These are phyloP conservation scores for Denticeps clupeoides DNA, from an alignment of 2,797 vertebrate species.

Conservation along the genomic window DNA sequence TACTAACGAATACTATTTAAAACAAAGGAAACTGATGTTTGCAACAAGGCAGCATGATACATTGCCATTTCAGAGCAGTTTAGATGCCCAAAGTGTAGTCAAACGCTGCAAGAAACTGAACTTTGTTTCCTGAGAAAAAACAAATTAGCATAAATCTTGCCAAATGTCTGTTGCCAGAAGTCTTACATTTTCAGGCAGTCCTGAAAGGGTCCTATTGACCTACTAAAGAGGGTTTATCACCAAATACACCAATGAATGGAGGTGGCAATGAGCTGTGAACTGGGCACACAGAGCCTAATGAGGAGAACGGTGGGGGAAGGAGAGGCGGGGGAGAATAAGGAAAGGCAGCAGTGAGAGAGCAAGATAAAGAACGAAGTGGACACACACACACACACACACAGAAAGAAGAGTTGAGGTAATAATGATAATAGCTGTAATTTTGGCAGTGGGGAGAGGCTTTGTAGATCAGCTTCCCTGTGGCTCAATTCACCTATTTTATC, in stretches of 20 bases:
- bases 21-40: too few relatives aligned
- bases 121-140: constrained; percentile 25
- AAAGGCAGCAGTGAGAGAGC: neutral
- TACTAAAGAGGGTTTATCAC: constrained; percentile 38
- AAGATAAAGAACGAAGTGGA: neutral
- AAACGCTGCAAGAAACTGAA: constrained; percentile 24
- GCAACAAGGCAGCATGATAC: too few relatives aligned
- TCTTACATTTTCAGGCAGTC: constrained; percentile 23
- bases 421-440: too few relatives aligned
- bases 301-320: constrained; percentile 21
- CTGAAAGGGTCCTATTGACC: constrained; percentile 37
- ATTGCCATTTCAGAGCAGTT: too few relatives aligned
- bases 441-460: too few relatives aligned
- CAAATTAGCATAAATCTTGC: constrained; percentile 30
- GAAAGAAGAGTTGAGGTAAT: constrained; percentile 24
- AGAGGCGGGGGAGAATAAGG: neutral
- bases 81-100: too few relatives aligned
- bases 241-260: constrained; percentile 37
- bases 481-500: too few relatives aligned
- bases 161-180: constrained; percentile 29
- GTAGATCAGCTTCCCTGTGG: too few relatives aligned
- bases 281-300: constrained; percentile 34
- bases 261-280: constrained; percentile 42
- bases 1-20: too few relatives aligned
- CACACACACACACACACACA: too few relatives aligned